Evolutionary conservation across 2,113 vertebrate species (phyloP).

Genomic region (Todiramphus chloris): DNA sequence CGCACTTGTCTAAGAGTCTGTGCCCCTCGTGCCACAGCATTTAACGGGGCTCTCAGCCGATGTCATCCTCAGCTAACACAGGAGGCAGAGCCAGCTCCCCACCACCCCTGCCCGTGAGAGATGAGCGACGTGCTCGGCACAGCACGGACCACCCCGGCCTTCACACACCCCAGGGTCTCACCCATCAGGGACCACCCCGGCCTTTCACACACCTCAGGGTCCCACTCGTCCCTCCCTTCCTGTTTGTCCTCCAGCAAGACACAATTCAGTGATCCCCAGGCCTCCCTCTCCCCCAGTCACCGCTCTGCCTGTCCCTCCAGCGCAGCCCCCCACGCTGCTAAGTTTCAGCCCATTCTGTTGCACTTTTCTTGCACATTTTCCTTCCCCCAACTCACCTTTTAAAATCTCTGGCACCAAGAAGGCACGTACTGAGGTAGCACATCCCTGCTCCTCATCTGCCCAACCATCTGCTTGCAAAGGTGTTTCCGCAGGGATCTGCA

Average conservation of each 20-base stretch:
- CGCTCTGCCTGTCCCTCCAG: not conserved
- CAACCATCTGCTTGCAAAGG: constrained; percentile 23
- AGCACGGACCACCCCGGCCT: not conserved
- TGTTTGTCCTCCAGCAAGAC: not conserved
- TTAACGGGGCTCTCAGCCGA: not conserved
- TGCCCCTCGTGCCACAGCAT: not conserved
- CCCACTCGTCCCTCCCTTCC: not conserved
- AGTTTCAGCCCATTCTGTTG: not conserved
- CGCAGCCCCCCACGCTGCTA: not conserved
- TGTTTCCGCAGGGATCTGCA: not conserved
- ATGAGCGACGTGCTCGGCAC: not conserved
- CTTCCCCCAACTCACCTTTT: not conserved
- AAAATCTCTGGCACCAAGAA: not conserved
- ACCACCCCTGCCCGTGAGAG: rapidly evolving
- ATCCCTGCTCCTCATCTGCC: constrained; percentile 45
- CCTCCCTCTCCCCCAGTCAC: not conserved
- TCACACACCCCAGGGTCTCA: not conserved
- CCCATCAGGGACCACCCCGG: not conserved
- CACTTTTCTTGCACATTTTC: not conserved
- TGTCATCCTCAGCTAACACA: not conserved
- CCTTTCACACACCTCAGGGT: not conserved
- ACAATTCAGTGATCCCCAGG: not conserved
- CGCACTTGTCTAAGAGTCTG: not conserved
- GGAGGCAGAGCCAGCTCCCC: not conserved
- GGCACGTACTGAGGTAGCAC: not conserved